phyloP scores from a whole-genome alignment of 53 echinoderm and acorn worm genomes.

The Antedon mediterranea region DNA sequence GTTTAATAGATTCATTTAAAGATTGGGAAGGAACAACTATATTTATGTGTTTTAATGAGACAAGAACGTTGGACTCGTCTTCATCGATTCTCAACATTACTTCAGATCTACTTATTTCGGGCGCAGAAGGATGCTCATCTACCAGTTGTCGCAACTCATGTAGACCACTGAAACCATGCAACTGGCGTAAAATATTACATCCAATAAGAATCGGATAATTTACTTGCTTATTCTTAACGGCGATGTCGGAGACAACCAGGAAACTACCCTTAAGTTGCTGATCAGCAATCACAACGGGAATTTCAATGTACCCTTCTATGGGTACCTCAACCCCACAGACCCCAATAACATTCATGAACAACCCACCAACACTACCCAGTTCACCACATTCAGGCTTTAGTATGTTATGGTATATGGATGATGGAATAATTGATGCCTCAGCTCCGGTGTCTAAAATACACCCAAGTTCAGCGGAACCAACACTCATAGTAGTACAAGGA shows the following conservation, averaged over 20 bases:
- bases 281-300: not conserved
- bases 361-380: not conserved
- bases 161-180: not conserved
- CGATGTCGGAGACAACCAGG: not conserved
- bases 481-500: constrained; percentile 2
- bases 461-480: constrained; percentile 7
- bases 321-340: not conserved
- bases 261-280: not conserved
- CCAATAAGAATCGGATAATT: not conserved
- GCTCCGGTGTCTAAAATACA: constrained; percentile 28
- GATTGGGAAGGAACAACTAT: not conserved
- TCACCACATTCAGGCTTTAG: not conserved
- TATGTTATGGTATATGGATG: constrained; percentile 8
- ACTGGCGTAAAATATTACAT: not conserved
- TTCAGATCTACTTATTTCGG: not conserved
- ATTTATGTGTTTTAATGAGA: not conserved
- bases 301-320: not conserved
- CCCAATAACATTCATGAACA: not conserved
- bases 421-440: constrained; percentile 21
- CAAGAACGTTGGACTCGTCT: not conserved
- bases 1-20: too few species aligned
- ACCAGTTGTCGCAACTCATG: not conserved
- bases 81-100: not conserved
- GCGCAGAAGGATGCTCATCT: not conserved
- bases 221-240: not conserved